A percentile compares a stretch with the other conserved stretches of the same genome.
Conservation (phyloP, 1,140 invertebrate species). For the Aleiodes sp. region DNA sequence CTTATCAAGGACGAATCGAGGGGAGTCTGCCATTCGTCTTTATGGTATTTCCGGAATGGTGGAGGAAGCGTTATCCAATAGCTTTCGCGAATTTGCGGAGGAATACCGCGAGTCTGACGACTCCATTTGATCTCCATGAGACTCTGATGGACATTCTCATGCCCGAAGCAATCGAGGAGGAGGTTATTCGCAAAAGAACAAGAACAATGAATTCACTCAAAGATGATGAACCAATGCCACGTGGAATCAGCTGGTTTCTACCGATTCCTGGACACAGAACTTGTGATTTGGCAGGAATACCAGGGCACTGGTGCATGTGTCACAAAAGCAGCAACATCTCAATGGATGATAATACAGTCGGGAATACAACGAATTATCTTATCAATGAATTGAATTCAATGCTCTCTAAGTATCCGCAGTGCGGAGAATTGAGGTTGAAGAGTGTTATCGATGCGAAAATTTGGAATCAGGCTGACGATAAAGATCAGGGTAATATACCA, state of each 20-base stretch:
- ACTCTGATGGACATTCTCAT: constrained; percentile 73
- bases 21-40: constrained; percentile 76
- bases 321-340: constrained; percentile 69
- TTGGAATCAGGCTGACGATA: constrained; percentile 59
- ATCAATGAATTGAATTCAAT: constrained; percentile 73
- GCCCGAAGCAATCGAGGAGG: constrained; percentile 51
- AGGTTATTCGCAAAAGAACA: constrained; percentile 42
- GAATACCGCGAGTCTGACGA: constrained; percentile 69
- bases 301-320: constrained; percentile 87
- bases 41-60: constrained; percentile 71
- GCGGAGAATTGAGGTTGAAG: constrained; percentile 67
- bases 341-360: constrained; percentile 62
- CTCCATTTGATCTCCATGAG: constrained; percentile 73
- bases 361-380: constrained; percentile 68
- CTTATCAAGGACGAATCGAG: constrained; percentile 73
- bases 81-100: constrained; percentile 65
- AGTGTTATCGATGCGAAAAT: constrained; percentile 69
- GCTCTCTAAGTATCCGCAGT: constrained; percentile 69
- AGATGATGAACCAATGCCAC: constrained; percentile 42
- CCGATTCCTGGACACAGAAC: constrained; percentile 77
- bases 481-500: constrained; percentile 50
- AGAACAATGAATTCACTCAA: constrained; percentile 39
- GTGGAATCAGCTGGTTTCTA: constrained; percentile 81
- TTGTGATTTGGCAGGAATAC: constrained; percentile 78
- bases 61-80: constrained; percentile 64